These are phyloP conservation scores for Rhinogobio ventralis DNA, from an alignment of 2,797 vertebrate genomes.

Conservation along the genomic window DNA sequence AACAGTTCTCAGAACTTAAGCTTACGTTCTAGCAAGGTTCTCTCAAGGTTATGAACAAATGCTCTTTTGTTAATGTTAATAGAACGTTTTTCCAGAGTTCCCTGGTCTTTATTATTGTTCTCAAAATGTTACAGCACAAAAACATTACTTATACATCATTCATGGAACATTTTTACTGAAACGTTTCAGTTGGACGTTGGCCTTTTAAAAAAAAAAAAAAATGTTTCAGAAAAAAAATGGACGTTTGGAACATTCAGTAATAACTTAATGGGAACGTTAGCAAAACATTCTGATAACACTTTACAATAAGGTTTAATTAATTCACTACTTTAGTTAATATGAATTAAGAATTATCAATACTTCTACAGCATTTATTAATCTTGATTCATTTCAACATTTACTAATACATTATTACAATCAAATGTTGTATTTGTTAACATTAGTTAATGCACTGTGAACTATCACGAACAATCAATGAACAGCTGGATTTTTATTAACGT, in stretches of 20 bases:
- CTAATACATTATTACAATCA: no score
- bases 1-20: not conserved
- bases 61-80: not conserved
- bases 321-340: no score
- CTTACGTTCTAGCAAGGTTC: not conserved
- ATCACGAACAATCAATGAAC: no score
- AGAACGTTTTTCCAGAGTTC: no score
- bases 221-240: not conserved
- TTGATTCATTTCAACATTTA: no score
- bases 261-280: not conserved
- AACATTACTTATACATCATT: not conserved
- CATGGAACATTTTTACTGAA: not conserved
- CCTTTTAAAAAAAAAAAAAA: not conserved
- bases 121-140: not conserved
- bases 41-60: not conserved
- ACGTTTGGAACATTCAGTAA: not conserved
- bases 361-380: no score
- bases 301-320: no score
- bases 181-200: not conserved
- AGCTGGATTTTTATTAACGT: no score
- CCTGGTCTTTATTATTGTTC: not conserved
- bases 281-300: not conserved
- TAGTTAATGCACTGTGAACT: no score
- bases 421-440: no score
- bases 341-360: no score